phyloP scores from a whole-genome alignment of 2,797 vertebrate genomes.

The Distichodus sexfasciatus region DNA sequence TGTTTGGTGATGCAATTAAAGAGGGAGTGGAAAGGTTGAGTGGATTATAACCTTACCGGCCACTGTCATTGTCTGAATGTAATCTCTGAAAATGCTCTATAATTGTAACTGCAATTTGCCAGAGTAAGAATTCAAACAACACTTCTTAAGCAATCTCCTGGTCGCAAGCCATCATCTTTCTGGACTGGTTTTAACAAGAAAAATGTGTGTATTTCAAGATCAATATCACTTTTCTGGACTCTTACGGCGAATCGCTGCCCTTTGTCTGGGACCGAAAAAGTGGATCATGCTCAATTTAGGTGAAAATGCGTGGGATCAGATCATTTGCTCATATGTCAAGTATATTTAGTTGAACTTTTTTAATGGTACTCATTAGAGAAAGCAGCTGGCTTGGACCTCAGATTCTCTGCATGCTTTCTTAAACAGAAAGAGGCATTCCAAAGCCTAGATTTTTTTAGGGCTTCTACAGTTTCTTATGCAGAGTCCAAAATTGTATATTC shows the following conservation, averaged over 20 bases:
- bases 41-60: too few relatives aligned
- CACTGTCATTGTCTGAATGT: too few relatives aligned
- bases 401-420: slow-evolving; percentile 35
- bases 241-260: background rate
- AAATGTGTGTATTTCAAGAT: background rate
- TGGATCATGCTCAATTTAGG: background rate
- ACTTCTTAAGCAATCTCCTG: background rate
- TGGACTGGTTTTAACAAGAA: background rate
- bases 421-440: slow-evolving; percentile 20
- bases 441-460: slow-evolving; percentile 15
- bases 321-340: slow-evolving; percentile 7
- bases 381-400: slow-evolving; percentile 19
- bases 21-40: background rate
- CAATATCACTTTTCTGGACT: background rate
- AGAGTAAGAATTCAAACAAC: too few relatives aligned
- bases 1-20: background rate
- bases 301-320: too few relatives aligned
- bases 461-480: background rate
- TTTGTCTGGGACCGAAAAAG: background rate
- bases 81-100: too few relatives aligned
- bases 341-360: slow-evolving; percentile 13
- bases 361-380: slow-evolving; percentile 29
- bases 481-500: slow-evolving; percentile 25
- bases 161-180: background rate
- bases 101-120: too few relatives aligned